Conservation (phyloP, 2,888 invertebrate species). For the Trichacis sp. region DNA sequence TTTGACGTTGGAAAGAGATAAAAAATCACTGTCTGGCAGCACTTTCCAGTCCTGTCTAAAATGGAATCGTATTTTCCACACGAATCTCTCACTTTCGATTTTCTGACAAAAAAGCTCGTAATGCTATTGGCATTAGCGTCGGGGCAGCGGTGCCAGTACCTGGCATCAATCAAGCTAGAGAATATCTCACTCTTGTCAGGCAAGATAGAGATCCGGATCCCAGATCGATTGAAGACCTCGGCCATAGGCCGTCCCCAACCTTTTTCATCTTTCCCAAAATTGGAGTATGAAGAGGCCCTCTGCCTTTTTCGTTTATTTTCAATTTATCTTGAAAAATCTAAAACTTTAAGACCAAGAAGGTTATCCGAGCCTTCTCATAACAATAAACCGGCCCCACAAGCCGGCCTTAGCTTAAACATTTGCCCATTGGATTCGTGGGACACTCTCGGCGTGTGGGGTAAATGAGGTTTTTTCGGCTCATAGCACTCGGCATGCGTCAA, state of each 20-base stretch:
- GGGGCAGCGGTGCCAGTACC: slow-evolving; percentile 35
- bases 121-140: slow-evolving; percentile 33
- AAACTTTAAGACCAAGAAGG: neutral
- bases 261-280: slow-evolving; percentile 9
- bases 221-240: slow-evolving; percentile 2
- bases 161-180: slow-evolving; percentile 21
- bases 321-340: neutral
- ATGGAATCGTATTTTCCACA: slow-evolving; percentile 17
- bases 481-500: no score
- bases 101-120: slow-evolving; percentile 27
- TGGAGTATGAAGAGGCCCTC: slow-evolving; percentile 4
- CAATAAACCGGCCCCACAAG: neutral
- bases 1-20: no score
- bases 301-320: slow-evolving; percentile 2
- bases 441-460: neutral
- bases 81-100: slow-evolving; percentile 3
- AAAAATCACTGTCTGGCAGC: no score
- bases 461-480: no score
- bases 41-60: slow-evolving; percentile 42
- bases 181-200: slow-evolving; percentile 12
- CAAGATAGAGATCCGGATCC: slow-evolving; percentile 18
- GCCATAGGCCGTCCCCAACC: slow-evolving; percentile 13
- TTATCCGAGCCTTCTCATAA: neutral
- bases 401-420: neutral
- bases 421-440: neutral